Base-by-base conservation (phyloP, 2,888 invertebrate species). In the Criorhina ranunculi region DNA sequence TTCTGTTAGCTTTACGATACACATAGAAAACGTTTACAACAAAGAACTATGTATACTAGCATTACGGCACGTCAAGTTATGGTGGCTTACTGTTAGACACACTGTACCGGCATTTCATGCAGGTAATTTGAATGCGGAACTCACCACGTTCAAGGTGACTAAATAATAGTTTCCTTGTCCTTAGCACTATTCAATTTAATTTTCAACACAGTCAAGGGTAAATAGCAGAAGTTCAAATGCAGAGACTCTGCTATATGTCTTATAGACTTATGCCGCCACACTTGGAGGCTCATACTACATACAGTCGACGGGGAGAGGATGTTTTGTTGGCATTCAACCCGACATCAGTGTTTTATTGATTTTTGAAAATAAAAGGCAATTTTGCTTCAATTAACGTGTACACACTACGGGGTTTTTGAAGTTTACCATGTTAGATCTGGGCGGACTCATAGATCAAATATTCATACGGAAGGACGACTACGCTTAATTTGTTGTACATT, bases 81-180 rank as follows among this genome's bases (percentile, higher is more conserved):
- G 24, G 1, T 6, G 9, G 0, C 0, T n/a, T 8, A 3, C 29
- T 31, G 42, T 42, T 5, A 12, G 9, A 59, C 29, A 42, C 15
- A 42, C 42, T 29, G 29, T 59, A 8, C 40, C 24, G 12, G n/a
- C 42, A 42, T 9, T 59, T 29, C 9, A 24, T 5, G 8, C 8
- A 29, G 7, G 12, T 29, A 29, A 59, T 24, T 40, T 29, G 8
- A 42, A 59, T 42, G 24, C 40, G 11, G n/a, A 59, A 59, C 9
- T 29, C 29, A 7, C 24, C 46, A 62, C 11, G 17, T 46, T 62
- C 62, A 46, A 33, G 62, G 46, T n/a, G 31, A 44, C 17, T 15
- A 46, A 46, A 15, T 55, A 33, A 33, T 33, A 55, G 15, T 8
- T 17, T 9, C 62, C 62, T 33, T 62, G 29, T 19, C 42, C 62